Conservation (phyloP, 2,113 vertebrate genomes). For the Sturnus vulgaris region DNA sequence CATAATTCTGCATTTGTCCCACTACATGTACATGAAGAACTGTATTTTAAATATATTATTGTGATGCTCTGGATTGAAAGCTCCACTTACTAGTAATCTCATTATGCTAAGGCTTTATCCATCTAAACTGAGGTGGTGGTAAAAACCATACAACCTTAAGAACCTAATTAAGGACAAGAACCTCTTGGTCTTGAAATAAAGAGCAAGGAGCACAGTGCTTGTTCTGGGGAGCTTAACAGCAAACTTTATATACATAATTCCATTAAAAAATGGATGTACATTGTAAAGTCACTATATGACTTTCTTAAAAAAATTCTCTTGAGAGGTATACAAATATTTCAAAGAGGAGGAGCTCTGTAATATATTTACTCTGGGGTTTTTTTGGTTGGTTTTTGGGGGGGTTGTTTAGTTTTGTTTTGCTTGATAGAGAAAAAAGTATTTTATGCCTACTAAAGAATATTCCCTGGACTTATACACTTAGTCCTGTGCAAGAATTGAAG, state of each 20-base stretch:
- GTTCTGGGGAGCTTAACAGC: neutral
- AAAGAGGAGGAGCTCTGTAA: neutral
- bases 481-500: neutral
- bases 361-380: neutral
- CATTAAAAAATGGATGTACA: neutral
- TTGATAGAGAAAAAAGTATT: neutral
- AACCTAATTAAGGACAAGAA: neutral
- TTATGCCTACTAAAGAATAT: neutral
- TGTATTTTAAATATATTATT: neutral
- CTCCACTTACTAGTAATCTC: neutral
- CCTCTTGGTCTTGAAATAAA: neutral
- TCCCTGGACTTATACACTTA: neutral
- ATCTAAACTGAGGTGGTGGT: neutral
- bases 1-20: neutral
- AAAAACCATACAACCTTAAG: neutral
- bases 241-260: neutral
- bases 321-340: neutral
- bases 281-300: neutral
- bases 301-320: neutral
- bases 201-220: neutral
- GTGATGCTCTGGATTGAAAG: neutral
- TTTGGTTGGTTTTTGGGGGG: neutral
- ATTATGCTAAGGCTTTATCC: neutral
- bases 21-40: accelerated
- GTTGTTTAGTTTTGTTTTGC: neutral